A percentile compares a stretch with the other conserved stretches of the same genome.
phyloP scores from a whole-genome alignment of 2,888 invertebrate genomes.

The Gerris lacustris region DNA sequence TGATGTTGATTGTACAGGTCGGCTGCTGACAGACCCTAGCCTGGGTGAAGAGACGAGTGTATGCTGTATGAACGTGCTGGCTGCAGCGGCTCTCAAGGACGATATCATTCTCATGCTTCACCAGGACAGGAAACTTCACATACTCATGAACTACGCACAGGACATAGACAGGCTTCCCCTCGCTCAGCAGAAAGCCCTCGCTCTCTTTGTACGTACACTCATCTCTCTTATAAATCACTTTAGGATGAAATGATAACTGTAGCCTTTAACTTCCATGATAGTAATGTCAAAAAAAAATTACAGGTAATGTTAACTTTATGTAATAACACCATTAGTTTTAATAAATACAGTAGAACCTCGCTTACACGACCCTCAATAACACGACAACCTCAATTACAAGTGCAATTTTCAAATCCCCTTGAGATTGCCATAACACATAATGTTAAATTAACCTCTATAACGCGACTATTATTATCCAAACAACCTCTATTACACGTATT shows the following conservation, averaged over 20 bases:
- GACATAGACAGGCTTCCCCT: constrained; percentile 60
- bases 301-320: too few relatives aligned
- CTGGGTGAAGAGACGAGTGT: constrained; percentile 50
- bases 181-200: constrained; percentile 65
- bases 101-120: constrained; percentile 80
- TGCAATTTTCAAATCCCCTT: too few relatives aligned
- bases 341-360: too few relatives aligned
- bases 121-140: constrained; percentile 78
- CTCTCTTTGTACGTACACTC: constrained; percentile 55
- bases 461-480: too few relatives aligned
- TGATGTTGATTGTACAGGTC: constrained; percentile 38
- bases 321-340: constrained; percentile 1
- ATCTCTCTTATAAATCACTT: too few relatives aligned
- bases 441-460: too few relatives aligned
- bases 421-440: too few relatives aligned
- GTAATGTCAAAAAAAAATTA: too few relatives aligned
- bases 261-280: too few relatives aligned
- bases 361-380: too few relatives aligned
- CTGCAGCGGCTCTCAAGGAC: constrained; percentile 68
- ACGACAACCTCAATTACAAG: too few relatives aligned
- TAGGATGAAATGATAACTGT: not conserved
- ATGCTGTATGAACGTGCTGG: constrained; percentile 56
- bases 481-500: too few relatives aligned
- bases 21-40: constrained; percentile 49
- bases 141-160: constrained; percentile 75